These are phyloP conservation scores for Polydesmus complanatus DNA, from an alignment of 2,888 invertebrate genomes.

Conservation along the genomic window DNA sequence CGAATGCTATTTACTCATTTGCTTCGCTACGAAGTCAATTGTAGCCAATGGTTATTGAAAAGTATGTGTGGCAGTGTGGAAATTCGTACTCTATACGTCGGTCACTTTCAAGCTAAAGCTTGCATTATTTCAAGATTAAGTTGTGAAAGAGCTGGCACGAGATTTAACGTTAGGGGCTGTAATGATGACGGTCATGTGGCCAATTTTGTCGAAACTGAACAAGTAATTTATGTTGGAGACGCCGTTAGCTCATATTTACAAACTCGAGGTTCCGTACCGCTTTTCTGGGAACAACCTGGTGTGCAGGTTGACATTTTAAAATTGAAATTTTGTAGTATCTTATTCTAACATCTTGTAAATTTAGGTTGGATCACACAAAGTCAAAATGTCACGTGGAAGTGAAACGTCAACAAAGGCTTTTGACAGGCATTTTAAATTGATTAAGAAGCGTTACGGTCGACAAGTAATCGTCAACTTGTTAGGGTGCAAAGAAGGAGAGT, in stretches of 20 bases:
- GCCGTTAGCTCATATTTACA: constrained; percentile 72
- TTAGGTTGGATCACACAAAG: constrained; percentile 92
- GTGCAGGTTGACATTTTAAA: constrained; percentile 47
- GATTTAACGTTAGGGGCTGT: constrained; percentile 95
- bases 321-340: constrained; percentile 1
- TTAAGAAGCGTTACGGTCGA: constrained; percentile 79
- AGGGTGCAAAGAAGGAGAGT: constrained; percentile 93
- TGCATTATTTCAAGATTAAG: constrained; percentile 91
- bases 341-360: constrained; percentile 16
- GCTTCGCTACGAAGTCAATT: constrained; percentile 78
- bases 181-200: constrained; percentile 99
- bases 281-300: constrained; percentile 99
- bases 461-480: constrained; percentile 84
- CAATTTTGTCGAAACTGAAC: constrained; percentile 99
- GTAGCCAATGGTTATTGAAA: constrained; percentile 79
- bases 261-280: constrained; percentile 89
- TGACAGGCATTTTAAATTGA: constrained; percentile 70
- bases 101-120: constrained; percentile 81
- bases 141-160: constrained; percentile 93
- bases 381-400: constrained; percentile 87
- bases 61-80: constrained; percentile 96
- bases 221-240: constrained; percentile 83
- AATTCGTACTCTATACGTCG: constrained; percentile 95
- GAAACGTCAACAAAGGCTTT: constrained; percentile 89
- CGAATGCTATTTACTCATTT: constrained; percentile 87